phyloP scores from a whole-genome alignment of 2,113 vertebrate species.

The Actenoides lindsayi region DNA sequence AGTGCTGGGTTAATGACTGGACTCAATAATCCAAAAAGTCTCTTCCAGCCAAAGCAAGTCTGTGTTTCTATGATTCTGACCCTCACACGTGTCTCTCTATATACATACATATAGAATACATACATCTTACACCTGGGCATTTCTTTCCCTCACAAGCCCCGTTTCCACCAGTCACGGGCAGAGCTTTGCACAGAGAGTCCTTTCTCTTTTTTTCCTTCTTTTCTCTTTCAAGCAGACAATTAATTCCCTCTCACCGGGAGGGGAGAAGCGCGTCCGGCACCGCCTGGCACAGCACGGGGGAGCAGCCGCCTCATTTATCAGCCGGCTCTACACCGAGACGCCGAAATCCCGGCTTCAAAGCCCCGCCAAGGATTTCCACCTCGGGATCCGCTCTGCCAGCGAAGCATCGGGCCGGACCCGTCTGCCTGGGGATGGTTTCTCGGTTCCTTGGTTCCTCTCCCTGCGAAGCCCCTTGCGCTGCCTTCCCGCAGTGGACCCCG shows the following conservation, averaged over 20 bases:
- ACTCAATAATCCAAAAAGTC: no score
- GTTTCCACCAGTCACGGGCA: background rate
- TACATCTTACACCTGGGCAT: no score
- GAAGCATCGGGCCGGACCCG: background rate
- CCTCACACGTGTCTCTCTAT: rapidly evolving
- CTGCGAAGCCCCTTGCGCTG: rapidly evolving
- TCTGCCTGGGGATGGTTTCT: rapidly evolving
- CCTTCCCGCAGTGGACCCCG: no score
- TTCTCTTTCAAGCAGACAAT: background rate
- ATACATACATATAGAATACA: background rate
- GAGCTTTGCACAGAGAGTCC: background rate
- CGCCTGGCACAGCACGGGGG: background rate
- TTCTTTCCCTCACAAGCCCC: background rate
- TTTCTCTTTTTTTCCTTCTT: background rate
- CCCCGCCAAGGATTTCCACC: background rate
- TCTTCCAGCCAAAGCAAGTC: no score
- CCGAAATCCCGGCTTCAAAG: background rate
- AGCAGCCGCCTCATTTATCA: background rate
- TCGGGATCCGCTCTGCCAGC: rapidly evolving
- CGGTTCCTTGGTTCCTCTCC: background rate
- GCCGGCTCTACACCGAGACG: background rate
- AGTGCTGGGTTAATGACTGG: no score
- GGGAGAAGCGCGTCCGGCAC: background rate
- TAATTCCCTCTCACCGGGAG: background rate
- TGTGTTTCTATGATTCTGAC: background rate